These are phyloP conservation scores for Troides oblongomaculatus DNA, from an alignment of 2,888 invertebrate species.

Conservation along the genomic window DNA sequence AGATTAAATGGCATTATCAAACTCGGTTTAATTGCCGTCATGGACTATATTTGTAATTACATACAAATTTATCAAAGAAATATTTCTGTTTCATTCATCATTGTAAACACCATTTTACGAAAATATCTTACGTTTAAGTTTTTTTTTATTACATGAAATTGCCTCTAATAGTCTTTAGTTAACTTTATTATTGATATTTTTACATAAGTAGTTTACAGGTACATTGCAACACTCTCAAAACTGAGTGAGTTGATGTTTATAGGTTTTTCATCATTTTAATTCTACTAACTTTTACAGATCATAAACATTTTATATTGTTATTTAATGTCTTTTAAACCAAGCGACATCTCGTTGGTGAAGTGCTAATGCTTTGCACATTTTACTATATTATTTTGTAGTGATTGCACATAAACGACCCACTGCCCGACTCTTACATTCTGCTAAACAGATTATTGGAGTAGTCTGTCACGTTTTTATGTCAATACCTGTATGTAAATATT, in stretches of 20 bases:
- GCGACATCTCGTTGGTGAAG: not conserved
- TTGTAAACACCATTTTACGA: too few relatives aligned
- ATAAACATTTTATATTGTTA: not conserved
- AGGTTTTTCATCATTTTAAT: not conserved
- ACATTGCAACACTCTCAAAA: not conserved
- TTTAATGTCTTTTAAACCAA: not conserved
- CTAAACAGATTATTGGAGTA: not conserved
- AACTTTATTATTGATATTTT: not conserved
- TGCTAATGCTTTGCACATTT: not conserved
- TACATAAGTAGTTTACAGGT: not conserved
- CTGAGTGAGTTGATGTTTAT: not conserved
- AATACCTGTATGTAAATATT: too few relatives aligned
- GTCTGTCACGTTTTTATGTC: not conserved
- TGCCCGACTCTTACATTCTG: not conserved
- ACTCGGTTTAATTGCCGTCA: too few relatives aligned
- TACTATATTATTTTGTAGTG: not conserved
- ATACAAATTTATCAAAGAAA: too few relatives aligned
- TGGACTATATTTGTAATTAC: too few relatives aligned
- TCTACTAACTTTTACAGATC: slow-evolving; percentile 1
- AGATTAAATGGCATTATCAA: too few relatives aligned
- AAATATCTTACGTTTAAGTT: not conserved
- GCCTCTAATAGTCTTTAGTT: not conserved
- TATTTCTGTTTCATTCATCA: too few relatives aligned
- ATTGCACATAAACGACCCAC: not conserved
- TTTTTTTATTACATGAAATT: not conserved